Base-by-base conservation (phyloP, 2,797 vertebrate species). In the Poecilia gillii region DNA sequence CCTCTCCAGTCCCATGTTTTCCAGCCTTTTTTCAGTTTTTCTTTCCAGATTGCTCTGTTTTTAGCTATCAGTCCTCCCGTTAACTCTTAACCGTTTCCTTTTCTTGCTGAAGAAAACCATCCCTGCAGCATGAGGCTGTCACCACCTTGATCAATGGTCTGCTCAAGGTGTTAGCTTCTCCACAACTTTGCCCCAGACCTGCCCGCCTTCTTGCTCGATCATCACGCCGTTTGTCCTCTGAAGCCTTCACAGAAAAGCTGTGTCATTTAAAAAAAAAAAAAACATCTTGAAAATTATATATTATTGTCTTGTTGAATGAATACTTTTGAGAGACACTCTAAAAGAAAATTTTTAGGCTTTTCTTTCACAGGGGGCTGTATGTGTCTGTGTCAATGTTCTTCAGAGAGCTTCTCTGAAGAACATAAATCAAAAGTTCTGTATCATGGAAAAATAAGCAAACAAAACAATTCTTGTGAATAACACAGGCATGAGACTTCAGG, bases 381-480 rank as follows among this genome's bases (percentile, higher is more conserved):
- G 66, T 82, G 51, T 78, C 70, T 80, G 45, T 77, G 41, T 77
- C 64, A 79, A 47, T 62, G 51, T 73, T 39, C 46, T 73, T 33
- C 46, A 72, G 33, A 78, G 45, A 68, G 83, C 87, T 84, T 80
- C 64, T 73, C n/a, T 57, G 6, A 28, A 79, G 25, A 72, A 11
- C 75, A 28, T 78, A 71, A 79, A 73, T 66, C 55, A 9, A 47
- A 46, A 39, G 36, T 39, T 39, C 20, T 46, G 25, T 73, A 57
- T 79, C 73, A 11, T 6, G 3, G n/a, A 7, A 7, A 28, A 73
- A 80, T 64, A 68, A 83, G 20, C 77, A 41, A 55, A 53, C 51
- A 25, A 53, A 53, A 25, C 51, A 84, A 70, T 76, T 87, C 14
- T 76, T 49, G 9, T 45, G 28, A 79, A 74, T 4, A 78, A 36